These are phyloP conservation scores for Artibeus lituratus DNA, from an alignment of 2,797 vertebrate species.

Conservation along the genomic window DNA sequence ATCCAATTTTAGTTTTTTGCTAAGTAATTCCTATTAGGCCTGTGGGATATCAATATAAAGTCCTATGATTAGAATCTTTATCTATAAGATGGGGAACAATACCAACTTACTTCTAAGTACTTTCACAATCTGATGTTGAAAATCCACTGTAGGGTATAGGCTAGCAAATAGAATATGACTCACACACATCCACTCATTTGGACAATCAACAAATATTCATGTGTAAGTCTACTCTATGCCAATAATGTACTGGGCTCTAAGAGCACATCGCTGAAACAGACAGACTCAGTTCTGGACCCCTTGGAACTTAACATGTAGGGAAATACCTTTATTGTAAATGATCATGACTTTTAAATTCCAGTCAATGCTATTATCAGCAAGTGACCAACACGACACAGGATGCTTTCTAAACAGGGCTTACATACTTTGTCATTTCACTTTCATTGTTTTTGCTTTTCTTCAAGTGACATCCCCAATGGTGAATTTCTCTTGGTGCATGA, in stretches of 20 bases:
- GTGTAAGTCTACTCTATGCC: not conserved
- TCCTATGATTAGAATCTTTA: not conserved
- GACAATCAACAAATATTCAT: not conserved
- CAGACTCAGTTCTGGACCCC: not conserved
- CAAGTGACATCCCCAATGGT: not conserved
- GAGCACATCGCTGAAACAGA: not conserved
- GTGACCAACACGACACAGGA: not conserved
- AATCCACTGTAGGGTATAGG: not conserved
- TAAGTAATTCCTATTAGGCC: not conserved
- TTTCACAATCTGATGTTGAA: not conserved
- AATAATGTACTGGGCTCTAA: not conserved
- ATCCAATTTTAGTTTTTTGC: not conserved
- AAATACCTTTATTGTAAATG: not conserved
- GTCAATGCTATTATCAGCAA: not conserved
- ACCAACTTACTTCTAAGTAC: not conserved
- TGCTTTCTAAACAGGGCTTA: not conserved
- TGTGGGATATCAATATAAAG: not conserved
- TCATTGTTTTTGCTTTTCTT: not conserved
- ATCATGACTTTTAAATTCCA: not conserved
- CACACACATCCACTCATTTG: not conserved
- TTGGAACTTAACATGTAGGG: not conserved
- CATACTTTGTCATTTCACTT: not conserved
- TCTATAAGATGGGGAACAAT: not conserved
- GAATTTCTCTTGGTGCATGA: not conserved
- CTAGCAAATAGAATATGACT: not conserved